A percentile compares a stretch with the other conserved stretches of the same genome.
phyloP scores from a whole-genome alignment of 1,140 invertebrate species.

The Calephelis virginiensis region DNA sequence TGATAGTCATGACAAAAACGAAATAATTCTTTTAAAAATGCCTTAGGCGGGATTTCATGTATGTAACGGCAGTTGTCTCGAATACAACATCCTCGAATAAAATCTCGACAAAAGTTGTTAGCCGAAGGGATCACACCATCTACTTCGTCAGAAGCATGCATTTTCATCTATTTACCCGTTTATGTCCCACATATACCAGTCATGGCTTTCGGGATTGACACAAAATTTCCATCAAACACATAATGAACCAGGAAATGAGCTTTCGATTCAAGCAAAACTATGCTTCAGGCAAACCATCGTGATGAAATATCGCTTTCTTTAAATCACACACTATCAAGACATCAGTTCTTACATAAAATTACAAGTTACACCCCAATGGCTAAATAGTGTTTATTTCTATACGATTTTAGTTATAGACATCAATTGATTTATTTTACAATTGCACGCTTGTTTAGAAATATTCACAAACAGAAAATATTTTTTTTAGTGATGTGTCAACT shows the following conservation, averaged over 20 bases:
- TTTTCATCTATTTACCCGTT: slow-evolving; percentile 40
- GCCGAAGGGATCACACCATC: slow-evolving; percentile 42
- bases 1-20: slow-evolving; percentile 70
- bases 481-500: too few relatives aligned
- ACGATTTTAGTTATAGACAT: not conserved
- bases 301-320: too few relatives aligned
- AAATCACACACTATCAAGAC: not conserved
- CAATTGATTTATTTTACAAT: not conserved
- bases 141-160: slow-evolving; percentile 34
- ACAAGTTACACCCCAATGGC: not conserved
- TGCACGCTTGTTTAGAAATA: too few relatives aligned
- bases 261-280: too few relatives aligned
- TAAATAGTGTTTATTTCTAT: not conserved
- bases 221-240: not conserved
- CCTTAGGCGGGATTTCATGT: slow-evolving; percentile 60
- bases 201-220: slow-evolving; percentile 25
- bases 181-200: slow-evolving; percentile 36
- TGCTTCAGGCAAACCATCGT: too few relatives aligned
- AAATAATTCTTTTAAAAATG: slow-evolving; percentile 60
- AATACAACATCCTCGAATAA: slow-evolving; percentile 57
- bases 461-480: too few relatives aligned
- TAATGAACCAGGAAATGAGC: not conserved
- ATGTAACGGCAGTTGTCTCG: slow-evolving; percentile 65
- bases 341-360: not conserved
- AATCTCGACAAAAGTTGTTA: slow-evolving; percentile 61